Percentiles rank a stretch among this genome's conserved stretches.
These are phyloP conservation scores for Steinernema hermaphroditum DNA, from an alignment of 2,888 invertebrate species.

Conservation along the genomic window DNA sequence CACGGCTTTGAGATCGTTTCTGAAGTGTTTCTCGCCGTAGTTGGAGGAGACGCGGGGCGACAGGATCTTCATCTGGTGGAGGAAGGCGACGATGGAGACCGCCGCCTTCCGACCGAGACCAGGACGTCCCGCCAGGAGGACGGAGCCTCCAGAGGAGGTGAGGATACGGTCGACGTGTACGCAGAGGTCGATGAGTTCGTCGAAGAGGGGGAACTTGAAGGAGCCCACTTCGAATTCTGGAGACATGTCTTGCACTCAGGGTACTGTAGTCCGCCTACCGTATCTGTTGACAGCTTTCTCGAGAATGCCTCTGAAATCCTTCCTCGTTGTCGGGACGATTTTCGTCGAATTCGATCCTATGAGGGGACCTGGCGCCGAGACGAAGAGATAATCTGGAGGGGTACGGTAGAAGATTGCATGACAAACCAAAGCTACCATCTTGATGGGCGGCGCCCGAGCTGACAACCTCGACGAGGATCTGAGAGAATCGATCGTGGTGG, in stretches of 20 bases:
- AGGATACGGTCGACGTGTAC: slow-evolving; percentile 74
- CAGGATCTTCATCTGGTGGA: slow-evolving; percentile 74
- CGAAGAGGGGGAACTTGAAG: slow-evolving; percentile 74
- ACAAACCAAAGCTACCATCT: slow-evolving; percentile 12
- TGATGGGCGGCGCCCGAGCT: not conserved
- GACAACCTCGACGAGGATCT: slow-evolving; percentile 38
- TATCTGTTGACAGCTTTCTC: slow-evolving; percentile 68
- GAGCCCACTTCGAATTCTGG: slow-evolving; percentile 75
- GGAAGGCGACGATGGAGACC: slow-evolving; percentile 76
- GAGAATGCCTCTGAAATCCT: slow-evolving; percentile 60
- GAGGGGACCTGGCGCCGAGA: not conserved
- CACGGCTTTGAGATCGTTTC: slow-evolving; percentile 79
- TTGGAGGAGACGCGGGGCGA: slow-evolving; percentile 72
- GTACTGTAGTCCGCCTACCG: slow-evolving; percentile 40
- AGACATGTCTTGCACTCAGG: slow-evolving; percentile 10
- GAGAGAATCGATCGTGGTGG: slow-evolving; percentile 44
- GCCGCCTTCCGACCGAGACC: slow-evolving; percentile 83
- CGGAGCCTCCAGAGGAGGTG: slow-evolving; percentile 70
- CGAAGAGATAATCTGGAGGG: not conserved
- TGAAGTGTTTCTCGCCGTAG: slow-evolving; percentile 75
- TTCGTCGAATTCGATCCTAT: not conserved
- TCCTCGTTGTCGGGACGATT: slow-evolving; percentile 33
- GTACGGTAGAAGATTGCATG: too few species aligned
- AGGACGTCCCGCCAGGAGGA: slow-evolving; percentile 77
- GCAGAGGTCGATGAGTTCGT: slow-evolving; percentile 75